Evolutionary conservation across 2,888 invertebrate species (phyloP), one percentile per base, ranked within the genome.

Genomic region (Brachypterus glaber): DNA sequence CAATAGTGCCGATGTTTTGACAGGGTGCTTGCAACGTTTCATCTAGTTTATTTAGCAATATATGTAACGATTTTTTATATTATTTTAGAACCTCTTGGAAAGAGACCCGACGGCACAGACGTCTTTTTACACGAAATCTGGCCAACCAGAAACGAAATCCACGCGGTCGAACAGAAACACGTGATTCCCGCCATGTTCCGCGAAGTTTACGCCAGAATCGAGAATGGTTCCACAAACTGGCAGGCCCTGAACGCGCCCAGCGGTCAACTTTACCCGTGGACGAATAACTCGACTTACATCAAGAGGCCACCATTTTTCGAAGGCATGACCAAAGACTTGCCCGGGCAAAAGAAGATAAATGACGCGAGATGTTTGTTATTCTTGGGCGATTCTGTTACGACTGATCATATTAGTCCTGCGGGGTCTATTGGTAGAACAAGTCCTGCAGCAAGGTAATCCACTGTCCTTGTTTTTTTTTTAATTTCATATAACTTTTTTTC

Each of bases 351-450:
- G 41, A 66, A 76, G 7, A 77, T 96, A 16, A 63, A 67, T 16
- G 72, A 79, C 43, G 95, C 95, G 0, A 73, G 83, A 29, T 90
- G 86, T 25, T 69, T 98, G 15, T 71, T 97, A 0, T 78, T 85
- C 54, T 72, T 98, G 43, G 92, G 92, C 0, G 97, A 98, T 66
- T 96, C 93, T 0, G 95, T 98, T 4, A 98, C 97, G 17, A 97
- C 97, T 0, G 97, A 98, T 70, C 97, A 97, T 66, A 98, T 98
- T 47, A 95, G 95, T 2, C 97, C 97, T 0, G 97, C 97, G 13
- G 97, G 97, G 3, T 91, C 93, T 40, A 98, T 98, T 55, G 90
- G 96, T 0, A 72, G 95, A 37, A 93, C 85, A 62, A 93, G 93
- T 35, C 85, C 96, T 0, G 96, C 97, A 0, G 95, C 96, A 0